Conservation (phyloP, 2,888 invertebrate genomes). For the Ditula angustiorana region DNA sequence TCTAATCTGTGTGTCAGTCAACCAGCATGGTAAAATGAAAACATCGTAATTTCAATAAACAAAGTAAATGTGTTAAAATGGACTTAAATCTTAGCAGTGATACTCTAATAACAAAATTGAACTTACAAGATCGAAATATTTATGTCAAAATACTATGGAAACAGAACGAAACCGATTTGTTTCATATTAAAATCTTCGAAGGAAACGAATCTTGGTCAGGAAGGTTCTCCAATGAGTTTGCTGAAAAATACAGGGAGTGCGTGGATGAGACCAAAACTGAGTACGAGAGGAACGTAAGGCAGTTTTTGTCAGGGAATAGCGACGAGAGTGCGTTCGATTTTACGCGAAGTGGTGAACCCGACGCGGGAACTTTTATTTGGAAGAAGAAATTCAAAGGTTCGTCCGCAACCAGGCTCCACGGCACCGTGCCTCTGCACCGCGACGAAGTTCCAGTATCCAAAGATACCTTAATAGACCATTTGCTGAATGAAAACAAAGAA, state of each 20-base stretch:
- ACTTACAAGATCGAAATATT: constrained; percentile 48
- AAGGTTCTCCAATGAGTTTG: constrained; percentile 56
- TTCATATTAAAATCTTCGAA: constrained; percentile 63
- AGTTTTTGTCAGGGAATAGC: constrained; percentile 18
- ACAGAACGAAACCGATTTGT: constrained; percentile 55
- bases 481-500: constrained; percentile 28
- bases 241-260: constrained; percentile 51
- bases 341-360: neutral
- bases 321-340: constrained; percentile 28
- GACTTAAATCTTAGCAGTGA: constrained; percentile 12
- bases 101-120: constrained; percentile 54
- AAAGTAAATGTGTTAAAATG: constrained; percentile 28
- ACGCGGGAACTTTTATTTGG: constrained; percentile 31
- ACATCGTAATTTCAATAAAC: neutral
- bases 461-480: constrained; percentile 27
- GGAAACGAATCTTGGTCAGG: constrained; percentile 64
- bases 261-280: constrained; percentile 55
- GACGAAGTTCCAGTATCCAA: constrained; percentile 26
- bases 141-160: constrained; percentile 65
- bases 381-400: constrained; percentile 26
- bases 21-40: too few species aligned
- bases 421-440: constrained; percentile 25
- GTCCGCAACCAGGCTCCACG: constrained; percentile 14
- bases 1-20: too few species aligned
- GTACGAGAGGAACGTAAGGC: constrained; percentile 54